A percentile compares a stretch with the other conserved stretches of the same genome.
Evolutionary conservation across 1,140 invertebrate species (phyloP).

Genomic region (Mya arenaria): DNA sequence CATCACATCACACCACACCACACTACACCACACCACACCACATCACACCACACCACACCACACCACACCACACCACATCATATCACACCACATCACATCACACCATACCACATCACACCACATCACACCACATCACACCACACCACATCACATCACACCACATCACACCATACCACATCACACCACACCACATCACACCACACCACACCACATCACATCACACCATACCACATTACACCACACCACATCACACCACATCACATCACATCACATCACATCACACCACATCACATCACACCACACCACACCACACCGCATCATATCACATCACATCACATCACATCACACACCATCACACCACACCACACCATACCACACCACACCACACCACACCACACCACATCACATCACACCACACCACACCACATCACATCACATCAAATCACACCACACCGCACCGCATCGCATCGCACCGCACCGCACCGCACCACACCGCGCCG

Average conservation of each 20-base stretch:
- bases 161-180: slow-evolving; percentile 55
- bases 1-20: neutral
- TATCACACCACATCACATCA: neutral
- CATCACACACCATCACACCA: slow-evolving; percentile 44
- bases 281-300: neutral
- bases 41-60: neutral
- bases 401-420: no score
- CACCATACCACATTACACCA: neutral
- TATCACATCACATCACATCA: neutral
- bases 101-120: neutral
- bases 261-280: neutral
- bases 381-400: slow-evolving; percentile 60
- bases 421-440: no score
- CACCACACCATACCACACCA: slow-evolving; percentile 49
- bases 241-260: neutral
- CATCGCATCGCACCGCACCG: no score
- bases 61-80: neutral
- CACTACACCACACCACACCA: neutral
- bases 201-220: neutral
- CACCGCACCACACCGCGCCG: no score
- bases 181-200: neutral
- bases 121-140: slow-evolving; percentile 30
- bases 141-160: slow-evolving; percentile 55
- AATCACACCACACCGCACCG: no score
- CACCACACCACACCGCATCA: neutral